Percentiles rank a stretch among this genome's conserved stretches.
Conservation (phyloP, 2,113 vertebrate genomes). For the Balaeniceps rex region DNA sequence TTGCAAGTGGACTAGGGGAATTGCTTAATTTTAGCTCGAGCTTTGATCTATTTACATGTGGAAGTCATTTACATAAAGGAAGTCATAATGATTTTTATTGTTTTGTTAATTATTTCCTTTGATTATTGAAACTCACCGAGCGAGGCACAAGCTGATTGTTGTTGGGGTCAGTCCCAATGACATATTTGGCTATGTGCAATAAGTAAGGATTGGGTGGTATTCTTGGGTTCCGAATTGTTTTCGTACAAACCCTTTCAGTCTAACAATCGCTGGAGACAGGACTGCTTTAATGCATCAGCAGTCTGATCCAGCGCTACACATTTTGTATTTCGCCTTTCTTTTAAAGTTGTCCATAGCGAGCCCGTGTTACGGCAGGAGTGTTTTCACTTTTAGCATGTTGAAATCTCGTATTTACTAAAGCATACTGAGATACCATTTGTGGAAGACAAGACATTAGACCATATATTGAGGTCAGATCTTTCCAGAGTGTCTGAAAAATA, state of each 20-base stretch:
- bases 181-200: neutral
- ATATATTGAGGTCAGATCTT: conserved; percentile 40
- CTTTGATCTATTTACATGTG: conserved; percentile 51
- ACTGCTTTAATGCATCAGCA: neutral
- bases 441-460: neutral
- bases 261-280: neutral
- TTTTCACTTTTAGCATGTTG: neutral
- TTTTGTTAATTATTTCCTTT: conserved; percentile 59
- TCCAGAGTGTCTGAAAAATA: conserved; percentile 25
- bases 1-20: neutral
- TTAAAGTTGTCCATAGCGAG: neutral
- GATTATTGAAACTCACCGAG: conserved; percentile 35
- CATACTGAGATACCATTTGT: neutral
- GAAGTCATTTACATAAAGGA: conserved; percentile 51
- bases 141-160: conserved; percentile 16
- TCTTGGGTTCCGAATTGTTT: neutral
- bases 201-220: neutral
- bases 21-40: conserved; percentile 19
- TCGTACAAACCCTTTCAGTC: neutral
- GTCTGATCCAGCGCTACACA: neutral
- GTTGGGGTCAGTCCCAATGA: neutral
- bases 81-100: conserved; percentile 39
- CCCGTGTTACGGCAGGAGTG: neutral
- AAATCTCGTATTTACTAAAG: conserved; percentile 9
- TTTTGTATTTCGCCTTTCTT: neutral